phyloP scores from a whole-genome alignment of 1,140 invertebrate species.

The Mercenaria mercenaria region DNA sequence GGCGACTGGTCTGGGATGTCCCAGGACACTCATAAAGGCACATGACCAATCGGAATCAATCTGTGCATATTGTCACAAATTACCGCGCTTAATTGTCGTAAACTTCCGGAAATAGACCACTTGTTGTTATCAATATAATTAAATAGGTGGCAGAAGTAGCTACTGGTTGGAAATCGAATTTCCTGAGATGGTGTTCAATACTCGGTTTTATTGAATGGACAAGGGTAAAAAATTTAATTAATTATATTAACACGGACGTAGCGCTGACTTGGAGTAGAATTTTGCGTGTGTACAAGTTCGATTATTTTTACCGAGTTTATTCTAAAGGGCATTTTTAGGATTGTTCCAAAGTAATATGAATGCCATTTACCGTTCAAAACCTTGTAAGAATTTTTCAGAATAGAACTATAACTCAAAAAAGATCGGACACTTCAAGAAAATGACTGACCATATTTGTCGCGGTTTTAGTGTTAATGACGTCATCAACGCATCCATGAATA shows the following conservation, averaged over 20 bases:
- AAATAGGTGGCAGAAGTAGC: background rate
- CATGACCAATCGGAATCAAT: conserved; percentile 29
- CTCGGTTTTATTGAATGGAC: background rate
- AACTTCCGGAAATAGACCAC: conserved; percentile 38
- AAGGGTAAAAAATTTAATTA: conserved; percentile 27
- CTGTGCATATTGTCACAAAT: conserved; percentile 43
- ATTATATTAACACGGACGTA: background rate
- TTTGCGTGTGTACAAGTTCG: background rate
- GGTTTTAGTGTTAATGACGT: too few relatives aligned
- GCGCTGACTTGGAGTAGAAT: background rate
- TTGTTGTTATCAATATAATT: conserved; percentile 49
- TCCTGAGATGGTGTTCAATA: conserved; percentile 10
- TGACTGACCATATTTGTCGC: too few relatives aligned
- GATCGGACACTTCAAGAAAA: too few relatives aligned
- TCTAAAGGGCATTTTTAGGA: background rate
- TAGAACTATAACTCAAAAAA: too few relatives aligned
- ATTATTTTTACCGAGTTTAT: background rate
- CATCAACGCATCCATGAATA: too few relatives aligned
- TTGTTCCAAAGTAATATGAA: too few relatives aligned
- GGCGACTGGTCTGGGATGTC: background rate
- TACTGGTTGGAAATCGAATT: background rate
- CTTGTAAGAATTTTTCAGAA: too few relatives aligned
- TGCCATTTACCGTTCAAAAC: too few relatives aligned
- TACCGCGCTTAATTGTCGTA: conserved; percentile 41
- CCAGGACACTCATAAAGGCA: conserved; percentile 14